phyloP scores from a whole-genome alignment of 1,140 invertebrate species.

The Drosophila azteca region DNA sequence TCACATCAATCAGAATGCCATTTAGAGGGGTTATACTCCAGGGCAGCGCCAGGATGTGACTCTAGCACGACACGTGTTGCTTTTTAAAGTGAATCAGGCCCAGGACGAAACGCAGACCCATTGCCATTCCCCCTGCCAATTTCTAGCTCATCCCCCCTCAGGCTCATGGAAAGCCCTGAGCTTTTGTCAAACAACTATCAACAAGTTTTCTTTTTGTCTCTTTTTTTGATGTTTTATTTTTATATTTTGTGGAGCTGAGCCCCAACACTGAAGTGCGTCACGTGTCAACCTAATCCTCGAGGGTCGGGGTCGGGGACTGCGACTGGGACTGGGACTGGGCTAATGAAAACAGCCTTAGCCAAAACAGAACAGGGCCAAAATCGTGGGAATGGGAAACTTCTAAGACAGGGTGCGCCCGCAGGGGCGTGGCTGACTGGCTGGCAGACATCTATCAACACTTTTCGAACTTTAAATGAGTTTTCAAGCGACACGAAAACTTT shows the following conservation, averaged over 20 bases:
- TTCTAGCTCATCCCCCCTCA: neutral
- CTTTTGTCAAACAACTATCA: slow-evolving; percentile 55
- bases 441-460: slow-evolving; percentile 73
- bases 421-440: slow-evolving; percentile 39
- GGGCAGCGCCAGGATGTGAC: slow-evolving; percentile 1
- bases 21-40: slow-evolving; percentile 38
- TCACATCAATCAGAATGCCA: slow-evolving; percentile 77
- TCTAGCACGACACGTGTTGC: slow-evolving; percentile 60
- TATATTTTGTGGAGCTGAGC: slow-evolving; percentile 14
- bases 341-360: slow-evolving; percentile 59
- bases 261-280: slow-evolving; percentile 51
- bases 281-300: slow-evolving; percentile 56
- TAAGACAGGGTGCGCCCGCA: slow-evolving; percentile 31
- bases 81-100: slow-evolving; percentile 52
- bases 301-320: slow-evolving; percentile 13
- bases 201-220: slow-evolving; percentile 59
- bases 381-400: slow-evolving; percentile 8
- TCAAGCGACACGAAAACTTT: slow-evolving; percentile 56
- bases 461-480: slow-evolving; percentile 80
- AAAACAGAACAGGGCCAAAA: slow-evolving; percentile 27
- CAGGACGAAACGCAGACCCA: too few species aligned
- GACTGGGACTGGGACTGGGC: slow-evolving; percentile 30
- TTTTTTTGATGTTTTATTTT: slow-evolving; percentile 3
- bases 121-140: too few species aligned
- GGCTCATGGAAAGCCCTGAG: slow-evolving; percentile 30